A percentile compares a stretch with the other conserved stretches of the same genome.
These are phyloP conservation scores for Phaonia tiefii DNA, from an alignment of 2,888 invertebrate genomes.

Conservation along the genomic window DNA sequence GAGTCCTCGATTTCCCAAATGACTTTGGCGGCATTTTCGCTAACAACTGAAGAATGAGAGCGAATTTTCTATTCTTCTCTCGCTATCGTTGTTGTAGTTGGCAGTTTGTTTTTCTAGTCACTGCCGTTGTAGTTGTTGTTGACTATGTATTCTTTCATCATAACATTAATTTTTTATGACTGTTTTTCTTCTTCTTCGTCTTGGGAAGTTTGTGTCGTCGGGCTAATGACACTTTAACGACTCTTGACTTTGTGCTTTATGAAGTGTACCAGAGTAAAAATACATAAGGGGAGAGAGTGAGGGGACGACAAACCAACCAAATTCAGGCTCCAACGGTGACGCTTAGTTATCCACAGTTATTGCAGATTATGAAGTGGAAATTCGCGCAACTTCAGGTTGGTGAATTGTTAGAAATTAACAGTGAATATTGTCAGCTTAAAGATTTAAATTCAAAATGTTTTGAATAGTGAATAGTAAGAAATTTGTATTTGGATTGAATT, in stretches of 20 bases:
- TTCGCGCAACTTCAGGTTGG: no score
- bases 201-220: conserved; percentile 49
- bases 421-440: no score
- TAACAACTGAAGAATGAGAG: conserved; percentile 32
- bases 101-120: conserved; percentile 30
- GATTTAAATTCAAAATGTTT: no score
- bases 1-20: background rate
- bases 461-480: no score
- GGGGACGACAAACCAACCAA: no score
- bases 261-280: conserved; percentile 58
- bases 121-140: conserved; percentile 28
- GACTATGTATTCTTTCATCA: conserved; percentile 37
- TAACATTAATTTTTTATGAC: conserved; percentile 62
- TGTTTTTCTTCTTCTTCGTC: conserved; percentile 9
- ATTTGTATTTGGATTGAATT: no score
- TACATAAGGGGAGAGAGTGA: conserved; percentile 45
- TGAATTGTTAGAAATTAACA: no score
- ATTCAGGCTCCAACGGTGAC: background rate
- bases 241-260: conserved; percentile 68
- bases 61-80: conserved; percentile 35
- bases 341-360: no score
- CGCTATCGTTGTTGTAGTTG: conserved; percentile 45
- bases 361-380: no score
- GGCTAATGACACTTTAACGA: conserved; percentile 71
- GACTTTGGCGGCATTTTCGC: conserved; percentile 33